phyloP scores from a whole-genome alignment of 2,888 invertebrate genomes.

The Cataglyphis albicans region DNA sequence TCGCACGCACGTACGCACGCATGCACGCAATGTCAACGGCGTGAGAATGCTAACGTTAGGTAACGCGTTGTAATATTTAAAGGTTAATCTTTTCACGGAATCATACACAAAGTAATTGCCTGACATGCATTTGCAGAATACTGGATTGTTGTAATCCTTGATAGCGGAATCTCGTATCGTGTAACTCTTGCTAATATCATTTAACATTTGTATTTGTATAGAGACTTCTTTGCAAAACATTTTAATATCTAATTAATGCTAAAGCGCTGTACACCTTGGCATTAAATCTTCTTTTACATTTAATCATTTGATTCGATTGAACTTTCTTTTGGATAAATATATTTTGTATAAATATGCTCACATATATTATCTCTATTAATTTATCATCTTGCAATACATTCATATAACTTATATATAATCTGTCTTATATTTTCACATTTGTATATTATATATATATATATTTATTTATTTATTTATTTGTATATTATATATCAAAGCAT shows the following conservation, averaged over 20 bases:
- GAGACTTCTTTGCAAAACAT: slow-evolving; percentile 13
- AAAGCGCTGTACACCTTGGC: neutral
- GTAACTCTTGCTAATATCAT: slow-evolving; percentile 22
- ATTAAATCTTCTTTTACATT: slow-evolving; percentile 13
- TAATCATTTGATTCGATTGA: neutral
- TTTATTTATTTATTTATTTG: no score
- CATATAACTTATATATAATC: neutral
- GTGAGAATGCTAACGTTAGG: slow-evolving; percentile 30
- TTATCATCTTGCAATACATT: neutral
- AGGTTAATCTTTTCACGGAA: slow-evolving; percentile 52
- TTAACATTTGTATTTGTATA: slow-evolving; percentile 3
- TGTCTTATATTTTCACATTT: no score
- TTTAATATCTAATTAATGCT: neutral
- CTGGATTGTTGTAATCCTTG: slow-evolving; percentile 51
- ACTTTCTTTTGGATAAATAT: neutral
- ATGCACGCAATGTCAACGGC: neutral
- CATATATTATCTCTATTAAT: slow-evolving; percentile 4
- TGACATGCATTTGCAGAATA: slow-evolving; percentile 3
- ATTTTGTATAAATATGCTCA: neutral
- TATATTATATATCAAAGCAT: neutral
- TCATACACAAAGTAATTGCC: slow-evolving; percentile 10
- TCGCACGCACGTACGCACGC: neutral
- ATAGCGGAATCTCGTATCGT: slow-evolving; percentile 15
- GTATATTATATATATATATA: no score
- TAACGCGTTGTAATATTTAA: slow-evolving; percentile 5